Percentiles rank a stretch among this genome's conserved stretches.
Evolutionary conservation across 2,113 vertebrate genomes (phyloP).

Genomic region (Fulica atra): DNA sequence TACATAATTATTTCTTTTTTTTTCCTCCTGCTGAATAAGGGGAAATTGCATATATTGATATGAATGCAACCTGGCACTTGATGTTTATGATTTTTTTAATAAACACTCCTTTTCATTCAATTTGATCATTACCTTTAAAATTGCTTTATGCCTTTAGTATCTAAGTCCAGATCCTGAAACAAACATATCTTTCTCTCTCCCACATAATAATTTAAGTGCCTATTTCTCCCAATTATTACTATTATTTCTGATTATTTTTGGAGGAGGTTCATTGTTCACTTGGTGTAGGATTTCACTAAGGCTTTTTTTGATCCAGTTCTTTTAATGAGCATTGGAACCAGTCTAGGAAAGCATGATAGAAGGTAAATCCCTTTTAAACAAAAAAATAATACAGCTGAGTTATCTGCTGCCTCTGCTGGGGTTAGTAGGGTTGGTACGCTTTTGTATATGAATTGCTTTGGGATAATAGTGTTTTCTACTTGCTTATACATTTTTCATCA

Average conservation of each 20-base stretch:
- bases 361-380: constrained; percentile 40
- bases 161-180: background rate
- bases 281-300: background rate
- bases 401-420: background rate
- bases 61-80: background rate
- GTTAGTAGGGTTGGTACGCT: background rate
- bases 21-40: background rate
- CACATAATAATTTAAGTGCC: background rate
- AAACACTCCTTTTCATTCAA: background rate
- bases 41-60: background rate
- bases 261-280: background rate
- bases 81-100: background rate
- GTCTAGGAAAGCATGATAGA: background rate
- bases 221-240: constrained; percentile 5
- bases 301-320: background rate
- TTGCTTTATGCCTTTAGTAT: background rate
- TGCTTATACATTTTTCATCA: constrained; percentile 64
- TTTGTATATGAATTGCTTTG: background rate
- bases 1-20: background rate
- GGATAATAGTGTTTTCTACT: constrained; percentile 49
- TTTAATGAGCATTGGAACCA: constrained; percentile 30
- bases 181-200: background rate
- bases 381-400: background rate
- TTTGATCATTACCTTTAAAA: constrained; percentile 4
- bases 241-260: background rate